phyloP scores from a whole-genome alignment of 1,140 invertebrate species.

The Drosophila triauraria region DNA sequence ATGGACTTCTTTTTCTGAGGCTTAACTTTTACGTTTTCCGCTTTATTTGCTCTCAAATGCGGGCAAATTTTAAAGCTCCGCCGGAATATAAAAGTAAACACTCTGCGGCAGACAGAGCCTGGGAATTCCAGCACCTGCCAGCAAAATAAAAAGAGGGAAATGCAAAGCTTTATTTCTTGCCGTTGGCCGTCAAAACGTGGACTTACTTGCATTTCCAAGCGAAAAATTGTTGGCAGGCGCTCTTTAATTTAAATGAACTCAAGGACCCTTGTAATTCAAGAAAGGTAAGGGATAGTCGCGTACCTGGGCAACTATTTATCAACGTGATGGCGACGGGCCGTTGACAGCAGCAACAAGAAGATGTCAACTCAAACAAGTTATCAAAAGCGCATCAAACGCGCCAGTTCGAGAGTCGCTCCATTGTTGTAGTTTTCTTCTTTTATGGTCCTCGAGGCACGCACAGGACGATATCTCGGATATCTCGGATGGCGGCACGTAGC shows the following conservation, averaged over 20 bases:
- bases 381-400: constrained; percentile 75
- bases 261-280: constrained; percentile 52
- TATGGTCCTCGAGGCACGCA: constrained; percentile 59
- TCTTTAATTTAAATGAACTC: constrained; percentile 72
- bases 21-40: constrained; percentile 51
- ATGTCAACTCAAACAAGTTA: constrained; percentile 71
- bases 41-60: constrained; percentile 39
- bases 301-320: constrained; percentile 49
- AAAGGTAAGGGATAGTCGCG: constrained; percentile 12
- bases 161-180: constrained; percentile 5
- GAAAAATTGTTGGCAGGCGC: constrained; percentile 36
- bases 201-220: constrained; percentile 14
- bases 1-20: constrained; percentile 10
- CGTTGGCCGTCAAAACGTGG: constrained; percentile 1
- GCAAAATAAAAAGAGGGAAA: constrained; percentile 10
- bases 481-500: constrained; percentile 68
- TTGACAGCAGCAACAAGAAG: constrained; percentile 32
- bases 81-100: constrained; percentile 7
- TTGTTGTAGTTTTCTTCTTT: constrained; percentile 23
- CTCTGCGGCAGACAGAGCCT: constrained; percentile 16
- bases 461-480: constrained; percentile 37
- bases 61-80: constrained; percentile 37
- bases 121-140: constrained; percentile 49
- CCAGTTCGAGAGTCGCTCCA: constrained; percentile 44
- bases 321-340: constrained; percentile 32